Conservation (phyloP, 53 echinoderm and acorn worm genomes). For the Echinarachnius parma region DNA sequence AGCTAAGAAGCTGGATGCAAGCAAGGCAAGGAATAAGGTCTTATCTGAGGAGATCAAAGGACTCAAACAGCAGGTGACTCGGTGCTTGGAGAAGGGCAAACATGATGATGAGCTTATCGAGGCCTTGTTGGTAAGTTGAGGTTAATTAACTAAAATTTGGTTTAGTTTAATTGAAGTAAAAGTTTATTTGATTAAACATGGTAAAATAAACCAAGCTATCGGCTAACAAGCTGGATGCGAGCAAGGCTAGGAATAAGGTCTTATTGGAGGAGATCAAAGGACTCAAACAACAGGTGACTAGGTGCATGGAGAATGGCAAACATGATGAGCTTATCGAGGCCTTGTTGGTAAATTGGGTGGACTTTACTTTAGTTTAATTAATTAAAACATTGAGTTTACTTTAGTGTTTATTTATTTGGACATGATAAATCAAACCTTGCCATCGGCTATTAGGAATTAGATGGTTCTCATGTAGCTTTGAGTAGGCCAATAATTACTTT, state of each 20-base stretch:
- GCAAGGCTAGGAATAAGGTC: slow-evolving; percentile 93
- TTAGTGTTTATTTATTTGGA: not conserved
- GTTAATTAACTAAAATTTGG: too few species aligned
- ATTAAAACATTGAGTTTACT: not conserved
- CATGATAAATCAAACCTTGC: too few species aligned
- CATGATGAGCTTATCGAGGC: slow-evolving; percentile 96
- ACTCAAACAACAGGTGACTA: slow-evolving; percentile 72
- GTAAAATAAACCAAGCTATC: too few species aligned
- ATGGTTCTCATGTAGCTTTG: too few species aligned
- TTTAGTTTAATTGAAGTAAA: too few species aligned
- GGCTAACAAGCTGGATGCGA: slow-evolving; percentile 91
- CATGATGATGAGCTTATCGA: slow-evolving; percentile 97
- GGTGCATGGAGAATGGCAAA: slow-evolving; percentile 86
- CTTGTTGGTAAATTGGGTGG: slow-evolving; percentile 77
- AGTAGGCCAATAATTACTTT: too few species aligned
- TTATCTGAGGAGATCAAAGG: slow-evolving; percentile 81
- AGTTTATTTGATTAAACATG: too few species aligned
- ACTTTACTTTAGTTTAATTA: too few species aligned
- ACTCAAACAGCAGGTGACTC: slow-evolving; percentile 71
- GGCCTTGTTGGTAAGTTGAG: slow-evolving; percentile 78
- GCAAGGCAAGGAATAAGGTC: slow-evolving; percentile 93
- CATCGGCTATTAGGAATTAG: too few species aligned
- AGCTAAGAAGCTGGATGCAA: slow-evolving; percentile 91
- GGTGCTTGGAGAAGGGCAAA: slow-evolving; percentile 86
- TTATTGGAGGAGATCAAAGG: slow-evolving; percentile 80